Evolutionary conservation across 2,113 vertebrate genomes (phyloP).

Genomic region (Cervus canadensis): DNA sequence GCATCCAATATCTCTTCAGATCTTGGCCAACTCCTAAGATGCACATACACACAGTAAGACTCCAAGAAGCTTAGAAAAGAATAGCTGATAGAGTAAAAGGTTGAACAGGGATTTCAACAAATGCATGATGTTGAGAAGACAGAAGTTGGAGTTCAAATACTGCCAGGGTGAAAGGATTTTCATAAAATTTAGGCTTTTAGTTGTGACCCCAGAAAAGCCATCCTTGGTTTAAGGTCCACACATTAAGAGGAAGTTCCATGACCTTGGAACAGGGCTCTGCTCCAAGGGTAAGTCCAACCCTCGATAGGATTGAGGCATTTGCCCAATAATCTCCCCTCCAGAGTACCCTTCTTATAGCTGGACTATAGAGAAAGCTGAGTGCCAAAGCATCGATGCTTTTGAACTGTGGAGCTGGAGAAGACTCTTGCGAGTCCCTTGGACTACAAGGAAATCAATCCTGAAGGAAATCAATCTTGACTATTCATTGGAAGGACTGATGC

Average conservation of each 20-base stretch:
- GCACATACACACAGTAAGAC: neutral
- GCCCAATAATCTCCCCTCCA: neutral
- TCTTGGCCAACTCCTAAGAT: neutral
- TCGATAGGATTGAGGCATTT: neutral
- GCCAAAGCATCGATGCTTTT: neutral
- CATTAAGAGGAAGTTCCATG: neutral
- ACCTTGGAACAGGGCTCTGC: neutral
- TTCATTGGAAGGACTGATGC: neutral
- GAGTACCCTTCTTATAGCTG: neutral
- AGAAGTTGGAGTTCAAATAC: neutral
- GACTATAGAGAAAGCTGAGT: neutral
- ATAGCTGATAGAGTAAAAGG: neutral
- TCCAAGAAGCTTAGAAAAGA: neutral
- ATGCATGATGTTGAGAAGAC: neutral
- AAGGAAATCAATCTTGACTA: neutral
- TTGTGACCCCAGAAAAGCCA: neutral
- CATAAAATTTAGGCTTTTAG: neutral
- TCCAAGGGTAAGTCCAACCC: neutral
- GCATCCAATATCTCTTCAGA: neutral
- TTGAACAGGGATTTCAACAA: neutral
- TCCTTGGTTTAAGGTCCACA: neutral
- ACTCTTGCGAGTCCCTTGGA: neutral
- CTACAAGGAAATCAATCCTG: neutral
- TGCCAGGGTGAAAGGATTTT: neutral
- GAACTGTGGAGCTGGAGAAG: neutral